These are phyloP conservation scores for Lepisosteus oculatus DNA, from an alignment of 2,113 vertebrate species.

Conservation along the genomic window DNA sequence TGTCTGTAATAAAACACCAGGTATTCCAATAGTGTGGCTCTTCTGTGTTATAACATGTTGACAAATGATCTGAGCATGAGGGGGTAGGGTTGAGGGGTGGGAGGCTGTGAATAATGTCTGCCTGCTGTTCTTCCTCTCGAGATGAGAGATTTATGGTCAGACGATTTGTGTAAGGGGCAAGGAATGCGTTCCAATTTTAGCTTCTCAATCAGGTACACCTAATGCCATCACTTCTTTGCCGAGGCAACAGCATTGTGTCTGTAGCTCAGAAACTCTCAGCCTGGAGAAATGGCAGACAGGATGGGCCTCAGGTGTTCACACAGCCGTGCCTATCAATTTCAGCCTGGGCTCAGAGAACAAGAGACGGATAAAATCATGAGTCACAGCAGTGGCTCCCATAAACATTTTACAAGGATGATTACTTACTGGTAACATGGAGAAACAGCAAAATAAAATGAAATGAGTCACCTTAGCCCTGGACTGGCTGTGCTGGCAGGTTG, in stretches of 20 bases:
- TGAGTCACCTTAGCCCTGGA: not conserved
- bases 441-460: constrained; percentile 13
- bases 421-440: constrained; percentile 28
- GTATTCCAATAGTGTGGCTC: not conserved
- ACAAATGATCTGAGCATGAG: not conserved
- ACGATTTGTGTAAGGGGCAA: constrained; percentile 37
- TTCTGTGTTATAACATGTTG: not conserved
- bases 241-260: not conserved
- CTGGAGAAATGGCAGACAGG: constrained; percentile 11
- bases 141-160: constrained; percentile 45
- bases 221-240: constrained; percentile 29
- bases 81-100: not conserved
- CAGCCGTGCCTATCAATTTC: constrained; percentile 32
- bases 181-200: constrained; percentile 40
- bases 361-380: constrained; percentile 31
- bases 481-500: too few relatives aligned
- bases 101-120: constrained; percentile 14
- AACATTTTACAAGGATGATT: constrained; percentile 40
- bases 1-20: too few relatives aligned
- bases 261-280: not conserved
- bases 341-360: constrained; percentile 12
- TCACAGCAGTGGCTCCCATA: constrained; percentile 27
- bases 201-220: constrained; percentile 32
- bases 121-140: constrained; percentile 19
- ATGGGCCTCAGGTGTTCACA: constrained; percentile 33